A percentile compares a stretch with the other conserved stretches of the same genome.
phyloP scores from a whole-genome alignment of 2,113 vertebrate genomes.

The Chloebia gouldiae region DNA sequence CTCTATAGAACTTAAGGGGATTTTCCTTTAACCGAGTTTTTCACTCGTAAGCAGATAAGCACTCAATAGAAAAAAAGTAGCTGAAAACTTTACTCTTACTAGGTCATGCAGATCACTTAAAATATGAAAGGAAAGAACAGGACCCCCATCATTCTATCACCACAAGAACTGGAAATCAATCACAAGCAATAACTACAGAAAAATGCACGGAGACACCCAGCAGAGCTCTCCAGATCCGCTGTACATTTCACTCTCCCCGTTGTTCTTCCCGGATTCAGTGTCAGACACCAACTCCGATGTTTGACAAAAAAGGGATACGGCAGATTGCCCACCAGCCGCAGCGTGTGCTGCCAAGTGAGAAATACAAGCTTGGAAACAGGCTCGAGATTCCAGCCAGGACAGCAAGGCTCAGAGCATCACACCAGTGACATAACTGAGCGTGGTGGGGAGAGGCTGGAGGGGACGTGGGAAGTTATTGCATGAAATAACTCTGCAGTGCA shows the following conservation, averaged over 20 bases:
- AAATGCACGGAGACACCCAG: not conserved
- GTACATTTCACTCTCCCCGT: not conserved
- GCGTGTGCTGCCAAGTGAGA: slow-evolving; percentile 66
- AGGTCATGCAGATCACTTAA: not conserved
- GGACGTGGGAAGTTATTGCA: slow-evolving; percentile 20
- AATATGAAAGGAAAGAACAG: not conserved
- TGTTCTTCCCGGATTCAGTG: not conserved
- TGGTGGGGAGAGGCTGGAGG: slow-evolving; percentile 46
- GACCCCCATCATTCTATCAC: not conserved
- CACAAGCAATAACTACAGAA: not conserved
- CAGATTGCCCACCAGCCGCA: slow-evolving; percentile 64
- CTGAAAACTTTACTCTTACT: not conserved
- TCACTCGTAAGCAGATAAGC: not conserved
- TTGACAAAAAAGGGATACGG: slow-evolving; percentile 64
- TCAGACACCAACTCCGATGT: slow-evolving; percentile 26
- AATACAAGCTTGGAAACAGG: slow-evolving; percentile 60
- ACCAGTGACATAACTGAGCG: slow-evolving; percentile 38
- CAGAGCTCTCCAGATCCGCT: not conserved
- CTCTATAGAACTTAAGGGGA: not conserved
- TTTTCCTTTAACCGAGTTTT: not conserved
- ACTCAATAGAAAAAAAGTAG: not conserved
- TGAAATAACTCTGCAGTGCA: not conserved
- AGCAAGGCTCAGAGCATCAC: slow-evolving; percentile 50
- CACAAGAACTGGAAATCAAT: not conserved
- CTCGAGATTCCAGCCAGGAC: slow-evolving; percentile 64